Evolutionary conservation across 2,113 vertebrate genomes (phyloP).

Genomic region (Microtus pennsylvanicus): DNA sequence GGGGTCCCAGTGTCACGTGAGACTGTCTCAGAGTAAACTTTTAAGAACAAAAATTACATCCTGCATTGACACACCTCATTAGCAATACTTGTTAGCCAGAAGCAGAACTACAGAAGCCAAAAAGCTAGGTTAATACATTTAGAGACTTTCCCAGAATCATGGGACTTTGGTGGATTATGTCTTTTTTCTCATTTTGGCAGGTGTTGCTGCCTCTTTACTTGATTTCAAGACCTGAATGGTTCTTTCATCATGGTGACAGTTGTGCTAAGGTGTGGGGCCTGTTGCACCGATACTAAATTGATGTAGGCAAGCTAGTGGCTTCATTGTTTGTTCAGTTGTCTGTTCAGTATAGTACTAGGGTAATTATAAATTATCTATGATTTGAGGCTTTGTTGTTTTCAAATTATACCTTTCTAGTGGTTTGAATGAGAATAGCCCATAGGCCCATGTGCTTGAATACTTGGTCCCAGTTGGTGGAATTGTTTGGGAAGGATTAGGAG

Average conservation of each 20-base stretch:
- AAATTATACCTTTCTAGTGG: not conserved
- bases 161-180: not conserved
- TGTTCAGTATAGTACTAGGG: not conserved
- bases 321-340: conserved; percentile 3
- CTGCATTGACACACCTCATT: not conserved
- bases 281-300: not conserved
- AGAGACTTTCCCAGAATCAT: not conserved
- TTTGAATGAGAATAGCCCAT: not conserved
- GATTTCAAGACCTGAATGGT: not conserved
- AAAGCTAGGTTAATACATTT: not conserved
- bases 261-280: not conserved
- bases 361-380: not conserved
- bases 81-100: not conserved
- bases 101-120: not conserved
- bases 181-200: not conserved
- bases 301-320: not conserved
- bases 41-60: not conserved
- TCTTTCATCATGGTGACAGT: not conserved
- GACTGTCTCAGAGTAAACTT: not conserved
- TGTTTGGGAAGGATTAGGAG: not conserved
- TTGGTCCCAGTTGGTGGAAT: too few relatives aligned
- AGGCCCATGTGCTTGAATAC: not conserved
- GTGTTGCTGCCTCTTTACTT: not conserved
- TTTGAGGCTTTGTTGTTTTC: not conserved
- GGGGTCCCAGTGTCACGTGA: not conserved